Base-by-base conservation (phyloP, 2,113 vertebrate genomes). In the Xyrauchen texanus region DNA sequence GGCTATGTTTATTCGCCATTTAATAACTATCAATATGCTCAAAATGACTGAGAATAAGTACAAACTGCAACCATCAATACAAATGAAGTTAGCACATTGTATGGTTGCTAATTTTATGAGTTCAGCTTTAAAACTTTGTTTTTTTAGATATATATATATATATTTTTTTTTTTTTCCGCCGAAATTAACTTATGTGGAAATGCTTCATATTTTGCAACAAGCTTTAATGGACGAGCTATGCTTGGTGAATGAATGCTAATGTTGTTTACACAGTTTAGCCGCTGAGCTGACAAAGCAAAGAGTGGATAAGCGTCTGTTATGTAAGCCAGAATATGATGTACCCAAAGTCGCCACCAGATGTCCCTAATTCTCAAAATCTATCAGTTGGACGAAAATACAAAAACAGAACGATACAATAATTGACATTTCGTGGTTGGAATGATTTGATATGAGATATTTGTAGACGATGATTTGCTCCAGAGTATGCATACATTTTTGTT, bases 291-390 rank as follows among this genome's bases (percentile, higher is more conserved):
- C 11, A 16, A 58, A 55, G 63, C 49, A 51, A 44, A 47, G 61
- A 79, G 42, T 58, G 73, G 79, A 62, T 55, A 53, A 66, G 8
- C 21, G 45, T 47, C 49, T 67, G 58, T 82, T 82, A 82, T 73
- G 58, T 78, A 82, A 82, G 16, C 8, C 5, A 44, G 61, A 62
- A n/a, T 16, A 1, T 51, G 13, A 61, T 49, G 47, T 55, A 34
- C 57, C 44, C 4, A 55, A 73, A 67, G 63, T 68, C 12, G 47
- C 76, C 81, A 78, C 52, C 53, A 82, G 76, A 71, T 7, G 64
- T 72, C 81, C 74, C 64, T 73, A 15, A 61, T 82, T 74, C 46
- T 63, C 68, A 45, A 61, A 52, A 21, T 34, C 21, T 16, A 70
- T 45, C 6, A 16, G 3, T 16, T 42, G 66, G 15, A 47, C 21